These are phyloP conservation scores for Plutomurus gul DNA, from an alignment of 1,140 invertebrate species.

Conservation along the genomic window DNA sequence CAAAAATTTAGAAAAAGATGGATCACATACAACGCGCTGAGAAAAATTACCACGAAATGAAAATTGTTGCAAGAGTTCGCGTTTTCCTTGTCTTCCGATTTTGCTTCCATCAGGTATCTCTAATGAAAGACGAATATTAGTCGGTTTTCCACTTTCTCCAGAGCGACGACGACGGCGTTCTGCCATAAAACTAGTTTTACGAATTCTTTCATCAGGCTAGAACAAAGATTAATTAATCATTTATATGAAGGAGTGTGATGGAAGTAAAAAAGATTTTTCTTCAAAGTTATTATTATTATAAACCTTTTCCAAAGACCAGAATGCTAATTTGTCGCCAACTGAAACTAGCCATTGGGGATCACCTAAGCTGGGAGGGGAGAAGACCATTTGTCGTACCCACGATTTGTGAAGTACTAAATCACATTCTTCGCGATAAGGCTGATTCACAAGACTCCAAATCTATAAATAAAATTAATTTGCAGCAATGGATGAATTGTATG, in stretches of 20 bases:
- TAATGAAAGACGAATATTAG: constrained; percentile 34
- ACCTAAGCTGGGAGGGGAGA: constrained; percentile 22
- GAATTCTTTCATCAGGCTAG: constrained; percentile 34
- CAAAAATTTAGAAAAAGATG: constrained; percentile 37
- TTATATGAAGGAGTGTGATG: background rate
- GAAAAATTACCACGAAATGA: constrained; percentile 46
- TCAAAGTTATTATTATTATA: too few relatives aligned
- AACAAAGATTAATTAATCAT: background rate
- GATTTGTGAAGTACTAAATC: constrained; percentile 50
- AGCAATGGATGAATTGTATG: too few relatives aligned
- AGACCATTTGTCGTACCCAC: constrained; percentile 33
- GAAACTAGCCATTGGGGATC: constrained; percentile 40
- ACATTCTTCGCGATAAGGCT: constrained; percentile 23
- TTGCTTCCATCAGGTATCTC: constrained; percentile 44
- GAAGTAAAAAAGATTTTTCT: too few relatives aligned
- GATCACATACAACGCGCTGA: constrained; percentile 30
- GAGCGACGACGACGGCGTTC: constrained; percentile 36
- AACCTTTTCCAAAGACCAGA: constrained; percentile 46
- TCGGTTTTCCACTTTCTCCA: constrained; percentile 17
- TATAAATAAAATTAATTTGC: constrained; percentile 12
- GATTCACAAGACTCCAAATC: constrained; percentile 33
- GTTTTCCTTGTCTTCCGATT: constrained; percentile 49
- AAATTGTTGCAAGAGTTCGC: constrained; percentile 49
- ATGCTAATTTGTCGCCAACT: constrained; percentile 46
- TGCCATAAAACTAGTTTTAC: constrained; percentile 43